Base-by-base conservation (phyloP, 1,140 invertebrate genomes). In the Dendrolimus punctatus region DNA sequence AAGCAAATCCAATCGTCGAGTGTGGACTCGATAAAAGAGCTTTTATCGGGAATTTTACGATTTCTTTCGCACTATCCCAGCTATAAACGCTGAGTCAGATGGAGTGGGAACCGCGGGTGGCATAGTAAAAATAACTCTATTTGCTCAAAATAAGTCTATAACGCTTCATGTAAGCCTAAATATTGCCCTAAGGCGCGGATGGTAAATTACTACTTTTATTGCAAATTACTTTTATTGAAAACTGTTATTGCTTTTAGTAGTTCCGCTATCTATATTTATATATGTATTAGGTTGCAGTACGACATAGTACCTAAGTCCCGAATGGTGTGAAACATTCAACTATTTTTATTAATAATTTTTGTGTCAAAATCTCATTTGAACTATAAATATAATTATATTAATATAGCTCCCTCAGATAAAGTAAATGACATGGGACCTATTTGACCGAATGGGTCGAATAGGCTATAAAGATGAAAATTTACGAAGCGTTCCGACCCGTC, bases 41-140 rank as follows among this genome's bases (percentile, higher is more conserved):
- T 77, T 84, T 85, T 80, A 85, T 82, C 66, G 79, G 60, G 62
- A 51, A 69, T 74, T 84, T 81, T 80, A 81, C 68, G 71, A 66
- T 64, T 77, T 68, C 64, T 71, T 76, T 71, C 64, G 63, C 69
- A 74, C 73, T 72, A 76, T 73, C 65, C 75, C 64, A 46, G 68
- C 74, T 66, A 76, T 79, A 80, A 80, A 80, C 65, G 71, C 57
- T 62, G 73, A 81, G 80, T 80, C 73, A 76, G 71, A 81, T 69
- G 65, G 70, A 80, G 71, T 72, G 73, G 62, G 70, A 62, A 74
- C 69, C 68, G 72, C 73, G 75, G 75, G 68, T 65, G 73, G 70
- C 60, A 60, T 59, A 66, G 61, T 65, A 64, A 71, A 75, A 74
- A 73, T 76, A 68, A 68, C 67, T 71, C 61, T 64, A 64, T 69